These are phyloP conservation scores for Caerostris darwini DNA, from an alignment of 1,140 invertebrate genomes.

Conservation along the genomic window DNA sequence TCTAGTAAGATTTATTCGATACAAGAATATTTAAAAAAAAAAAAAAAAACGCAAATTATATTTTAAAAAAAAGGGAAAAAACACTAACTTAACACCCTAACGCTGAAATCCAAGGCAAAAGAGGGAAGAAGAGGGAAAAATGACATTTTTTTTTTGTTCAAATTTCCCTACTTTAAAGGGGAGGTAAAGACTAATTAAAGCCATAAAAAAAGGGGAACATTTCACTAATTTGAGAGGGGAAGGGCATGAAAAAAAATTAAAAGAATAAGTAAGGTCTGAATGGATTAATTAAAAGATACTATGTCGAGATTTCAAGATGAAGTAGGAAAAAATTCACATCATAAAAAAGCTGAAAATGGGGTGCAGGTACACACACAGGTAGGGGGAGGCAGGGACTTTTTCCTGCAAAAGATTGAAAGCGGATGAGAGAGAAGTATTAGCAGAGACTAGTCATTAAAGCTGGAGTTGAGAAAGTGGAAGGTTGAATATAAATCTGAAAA, in stretches of 20 bases:
- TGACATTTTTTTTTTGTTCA: background rate
- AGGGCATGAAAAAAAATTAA: slow-evolving; percentile 21
- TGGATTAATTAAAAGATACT: slow-evolving; percentile 68
- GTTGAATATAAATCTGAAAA: background rate
- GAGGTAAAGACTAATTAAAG: slow-evolving; percentile 34
- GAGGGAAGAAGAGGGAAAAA: background rate
- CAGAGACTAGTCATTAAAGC: slow-evolving; percentile 40
- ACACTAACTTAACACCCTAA: background rate
- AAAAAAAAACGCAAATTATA: no score
- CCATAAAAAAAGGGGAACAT: slow-evolving; percentile 13
- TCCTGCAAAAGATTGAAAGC: slow-evolving; percentile 26
- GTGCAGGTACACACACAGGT: no score
- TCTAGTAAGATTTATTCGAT: no score
- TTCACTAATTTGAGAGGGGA: slow-evolving; percentile 48
- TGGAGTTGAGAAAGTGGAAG: background rate
- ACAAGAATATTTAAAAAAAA: no score
- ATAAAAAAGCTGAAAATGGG: background rate
- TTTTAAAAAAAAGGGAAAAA: no score
- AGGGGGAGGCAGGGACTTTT: background rate
- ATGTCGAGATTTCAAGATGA: slow-evolving; percentile 28
- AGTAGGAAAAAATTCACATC: background rate
- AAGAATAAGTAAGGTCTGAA: slow-evolving; percentile 6
- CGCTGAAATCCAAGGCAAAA: slow-evolving; percentile 4
- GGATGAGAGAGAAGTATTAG: slow-evolving; percentile 3
- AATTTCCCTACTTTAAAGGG: background rate